phyloP scores from a whole-genome alignment of 2,113 vertebrate genomes.

The Sitta europaea region DNA sequence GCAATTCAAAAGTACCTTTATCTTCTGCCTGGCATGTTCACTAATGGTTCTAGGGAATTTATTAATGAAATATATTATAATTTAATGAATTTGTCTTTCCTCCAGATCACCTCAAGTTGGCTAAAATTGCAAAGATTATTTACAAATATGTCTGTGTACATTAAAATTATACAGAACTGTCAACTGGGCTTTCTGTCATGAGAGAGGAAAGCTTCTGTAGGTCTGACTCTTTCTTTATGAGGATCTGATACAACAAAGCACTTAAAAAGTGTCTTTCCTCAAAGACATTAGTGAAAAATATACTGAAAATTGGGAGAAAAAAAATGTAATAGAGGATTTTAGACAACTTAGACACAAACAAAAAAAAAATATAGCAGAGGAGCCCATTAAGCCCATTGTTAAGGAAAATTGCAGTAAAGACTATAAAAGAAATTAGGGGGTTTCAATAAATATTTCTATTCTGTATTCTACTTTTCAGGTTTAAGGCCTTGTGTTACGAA shows the following conservation, averaged over 20 bases:
- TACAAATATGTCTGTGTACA: neutral
- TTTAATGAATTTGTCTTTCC: neutral
- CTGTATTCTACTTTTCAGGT: neutral
- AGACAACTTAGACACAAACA: neutral
- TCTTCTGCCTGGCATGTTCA: neutral
- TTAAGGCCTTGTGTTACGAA: neutral
- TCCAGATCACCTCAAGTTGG: neutral
- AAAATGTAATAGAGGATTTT: neutral
- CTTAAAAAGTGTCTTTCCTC: neutral
- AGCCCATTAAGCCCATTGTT: neutral
- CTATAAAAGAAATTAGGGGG: neutral
- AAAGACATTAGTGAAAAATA: neutral
- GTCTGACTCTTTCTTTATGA: neutral
- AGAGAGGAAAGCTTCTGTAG: neutral
- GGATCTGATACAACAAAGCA: neutral
- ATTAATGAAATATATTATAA: neutral
- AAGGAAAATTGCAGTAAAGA: neutral
- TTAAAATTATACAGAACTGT: neutral
- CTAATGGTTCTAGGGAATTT: neutral
- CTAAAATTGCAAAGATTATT: neutral
- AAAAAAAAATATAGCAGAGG: neutral
- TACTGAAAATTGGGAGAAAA: neutral
- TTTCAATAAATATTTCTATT: neutral
- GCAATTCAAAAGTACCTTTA: neutral
- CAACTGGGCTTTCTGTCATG: neutral